Evolutionary conservation across 2,797 vertebrate species (phyloP), one percentile per base, ranked within the genome.

Genomic region (Adelosebastes latens): DNA sequence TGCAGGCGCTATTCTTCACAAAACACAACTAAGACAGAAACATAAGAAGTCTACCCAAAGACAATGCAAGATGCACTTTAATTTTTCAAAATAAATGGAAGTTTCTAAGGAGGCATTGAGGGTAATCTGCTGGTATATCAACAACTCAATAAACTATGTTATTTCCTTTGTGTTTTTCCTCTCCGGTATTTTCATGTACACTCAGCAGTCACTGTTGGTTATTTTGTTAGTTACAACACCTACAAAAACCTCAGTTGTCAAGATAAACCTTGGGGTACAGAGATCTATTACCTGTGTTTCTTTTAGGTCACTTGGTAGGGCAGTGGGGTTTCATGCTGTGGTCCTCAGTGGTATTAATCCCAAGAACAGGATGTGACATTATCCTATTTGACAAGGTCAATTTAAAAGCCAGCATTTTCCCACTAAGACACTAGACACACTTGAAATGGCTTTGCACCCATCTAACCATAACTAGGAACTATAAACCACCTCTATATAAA

Each of bases 1-100:
- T 75, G 79, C 49, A 22, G 32, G 60, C 79, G 68, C n/a, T 62
- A 66, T 60, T 87, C 31, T 69, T 69, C 46, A 83, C 39, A 72
- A 70, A 80, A 83, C n/a, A 72, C 53, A 71, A 56, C 20, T 12
- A 58, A 70, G 53, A 60, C 58, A 63, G 42, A 75, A 32, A 72
- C 53, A 36, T 34, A 36, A 53, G 5, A 34, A 8, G 18, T 32
- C 25, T 36, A 27, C 3, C 9, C 32, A 12, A 8, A 46, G 10
- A 52, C 24, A 31, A 22, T 58, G 4, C 8, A 32, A 52, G 7
- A 65, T 62, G 6, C 4, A 52, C 62, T 66, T 62, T 0, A 13
- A 20, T 73, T 12, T 31, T 5, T 67, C 14, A 59, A 6, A 22
- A 49, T 36, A 46, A 55, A 39, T 31, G 5, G 7, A 67, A 6